Evolutionary conservation across 2,888 invertebrate species (phyloP), one percentile per base, ranked within the genome.

Genomic region (Dendrolimus houi): DNA sequence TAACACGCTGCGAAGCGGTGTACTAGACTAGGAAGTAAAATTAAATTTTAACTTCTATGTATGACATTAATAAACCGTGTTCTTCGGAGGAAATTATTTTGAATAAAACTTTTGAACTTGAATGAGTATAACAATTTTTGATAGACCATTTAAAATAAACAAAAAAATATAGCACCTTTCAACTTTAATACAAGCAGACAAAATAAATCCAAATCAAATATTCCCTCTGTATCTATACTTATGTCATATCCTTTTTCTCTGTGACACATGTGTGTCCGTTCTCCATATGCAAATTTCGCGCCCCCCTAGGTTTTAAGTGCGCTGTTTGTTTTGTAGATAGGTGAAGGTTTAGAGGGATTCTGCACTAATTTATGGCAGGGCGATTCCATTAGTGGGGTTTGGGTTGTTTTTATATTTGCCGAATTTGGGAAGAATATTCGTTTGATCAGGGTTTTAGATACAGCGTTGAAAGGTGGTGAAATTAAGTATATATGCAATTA

Each of bases 211-310:
- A 54, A 61, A 9, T 47, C 47, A 47, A 47, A 47, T 47, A 47
- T 47, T 54, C 9, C 41, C 54, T 41, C 41, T 54, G 9, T 41
- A 41, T 29, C 54, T 13, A 2, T 29, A 29, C 29, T 3, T 29
- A 29, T 29, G 8, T 47, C 47, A 47, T 47, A 10, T 47, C 12
- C 12, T 47, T 47, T 47, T 47, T 10, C 47, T 47, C 47, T 41
- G 64, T 67, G 67, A 71, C 81, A 77, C 82, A 85, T 82, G 83
- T 85, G 82, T 75, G 81, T 74, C 77, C 73, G 69, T 80, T 83
- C 83, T 82, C 83, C 87, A 81, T 87, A 89, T 88, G 89, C 85
- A 89, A 89, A 89, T 88, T 72, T 69, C 70, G 79, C 79, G 68
- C 67, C 77, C 29, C 87, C 85, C 85, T 77, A 66, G 75, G 80